These are phyloP conservation scores for Tigriopus californicus DNA, from an alignment of 2,888 invertebrate species.

Conservation along the genomic window DNA sequence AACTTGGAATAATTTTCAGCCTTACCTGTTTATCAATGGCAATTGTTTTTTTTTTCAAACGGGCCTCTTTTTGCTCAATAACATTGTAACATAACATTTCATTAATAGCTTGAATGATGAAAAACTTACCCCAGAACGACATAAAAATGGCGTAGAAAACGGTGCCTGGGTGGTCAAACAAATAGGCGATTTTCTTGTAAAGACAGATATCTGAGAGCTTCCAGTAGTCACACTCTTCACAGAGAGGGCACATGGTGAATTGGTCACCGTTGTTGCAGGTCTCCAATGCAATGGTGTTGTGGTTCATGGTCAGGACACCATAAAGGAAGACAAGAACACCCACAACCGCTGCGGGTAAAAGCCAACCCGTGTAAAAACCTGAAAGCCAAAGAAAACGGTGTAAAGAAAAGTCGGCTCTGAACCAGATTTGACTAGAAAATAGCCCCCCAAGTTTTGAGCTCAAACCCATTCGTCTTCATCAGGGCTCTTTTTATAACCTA, in stretches of 20 bases:
- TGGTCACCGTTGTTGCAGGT: slow-evolving; percentile 31
- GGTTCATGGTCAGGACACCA: slow-evolving; percentile 31
- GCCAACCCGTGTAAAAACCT: slow-evolving; percentile 39
- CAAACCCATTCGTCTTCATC: no score
- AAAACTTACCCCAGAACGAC: slow-evolving; percentile 61
- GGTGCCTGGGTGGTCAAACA: slow-evolving; percentile 39
- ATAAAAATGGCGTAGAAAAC: slow-evolving; percentile 43
- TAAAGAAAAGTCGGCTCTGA: not conserved
- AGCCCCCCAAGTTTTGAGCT: not conserved
- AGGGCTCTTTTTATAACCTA: no score
- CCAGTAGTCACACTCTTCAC: slow-evolving; percentile 37
- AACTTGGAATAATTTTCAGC: no score
- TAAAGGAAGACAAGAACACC: slow-evolving; percentile 37
- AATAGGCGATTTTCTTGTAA: slow-evolving; percentile 32
- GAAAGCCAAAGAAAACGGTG: slow-evolving; percentile 16
- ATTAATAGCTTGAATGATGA: no score
- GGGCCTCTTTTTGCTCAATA: no score
- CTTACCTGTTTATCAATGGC: no score
- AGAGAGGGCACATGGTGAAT: slow-evolving; percentile 36
- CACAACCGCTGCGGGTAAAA: slow-evolving; percentile 36
- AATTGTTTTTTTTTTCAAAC: no score
- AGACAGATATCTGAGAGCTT: slow-evolving; percentile 35
- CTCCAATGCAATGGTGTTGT: slow-evolving; percentile 32
- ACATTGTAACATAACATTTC: no score
- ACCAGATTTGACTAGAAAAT: not conserved